Conservation (phyloP, 1,140 invertebrate species). For the Tetranychus cinnabarinus region DNA sequence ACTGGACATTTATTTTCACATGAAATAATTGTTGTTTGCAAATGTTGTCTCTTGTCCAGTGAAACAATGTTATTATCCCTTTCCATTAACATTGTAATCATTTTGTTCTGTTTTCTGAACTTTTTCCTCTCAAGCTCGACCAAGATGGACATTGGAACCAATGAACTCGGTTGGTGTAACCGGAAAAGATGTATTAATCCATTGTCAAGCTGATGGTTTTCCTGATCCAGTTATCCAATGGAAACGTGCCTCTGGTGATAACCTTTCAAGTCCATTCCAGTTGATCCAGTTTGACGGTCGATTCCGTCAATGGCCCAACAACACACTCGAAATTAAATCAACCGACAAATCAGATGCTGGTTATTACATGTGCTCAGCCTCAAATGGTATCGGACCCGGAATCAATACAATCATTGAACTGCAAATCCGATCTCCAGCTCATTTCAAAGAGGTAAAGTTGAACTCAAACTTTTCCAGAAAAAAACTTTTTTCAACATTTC, state of each 20-base stretch:
- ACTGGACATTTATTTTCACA: too few relatives aligned
- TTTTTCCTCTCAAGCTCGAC: conserved; percentile 17
- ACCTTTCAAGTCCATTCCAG: not conserved
- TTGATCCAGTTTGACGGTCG: not conserved
- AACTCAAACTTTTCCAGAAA: not conserved
- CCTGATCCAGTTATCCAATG: conserved; percentile 6
- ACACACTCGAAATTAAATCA: conserved; percentile 4
- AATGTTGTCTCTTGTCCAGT: too few relatives aligned
- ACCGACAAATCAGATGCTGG: conserved; percentile 6
- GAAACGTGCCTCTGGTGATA: conserved; percentile 9
- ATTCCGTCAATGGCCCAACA: conserved; percentile 6
- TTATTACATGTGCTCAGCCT: conserved; percentile 9
- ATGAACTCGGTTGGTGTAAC: conserved; percentile 16
- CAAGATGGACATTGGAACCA: conserved; percentile 23
- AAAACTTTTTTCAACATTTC: not conserved
- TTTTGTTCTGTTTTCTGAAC: too few relatives aligned
- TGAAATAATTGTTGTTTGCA: too few relatives aligned
- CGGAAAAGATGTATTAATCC: conserved; percentile 4
- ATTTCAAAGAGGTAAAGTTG: conserved; percentile 53
- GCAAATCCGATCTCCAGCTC: conserved; percentile 54
- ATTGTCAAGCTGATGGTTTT: conserved; percentile 6
- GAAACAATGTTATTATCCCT: too few relatives aligned
- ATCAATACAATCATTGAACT: conserved; percentile 22
- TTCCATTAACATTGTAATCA: too few relatives aligned
- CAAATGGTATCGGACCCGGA: conserved; percentile 21